Base-by-base conservation (phyloP, 2,888 invertebrate genomes). In the Lottia scabra region DNA sequence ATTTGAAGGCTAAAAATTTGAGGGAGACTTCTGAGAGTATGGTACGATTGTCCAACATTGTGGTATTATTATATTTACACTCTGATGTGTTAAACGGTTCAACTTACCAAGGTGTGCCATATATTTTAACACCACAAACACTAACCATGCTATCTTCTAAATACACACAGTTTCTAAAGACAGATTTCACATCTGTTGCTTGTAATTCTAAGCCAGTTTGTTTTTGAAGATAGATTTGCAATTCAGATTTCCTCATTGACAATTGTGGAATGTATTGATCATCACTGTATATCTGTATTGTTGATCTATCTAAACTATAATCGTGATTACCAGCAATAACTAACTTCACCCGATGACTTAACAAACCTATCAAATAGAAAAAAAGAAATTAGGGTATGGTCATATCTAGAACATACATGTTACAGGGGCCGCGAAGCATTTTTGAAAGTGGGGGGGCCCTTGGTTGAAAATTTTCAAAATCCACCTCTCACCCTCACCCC, bases 261-360 rank as follows among this genome's bases (percentile, higher is more conserved):
- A 38, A 38, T 5, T 38, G 1, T 4, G 38, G 38, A 38, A 38
- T 38, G 10, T 38, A 38, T 1, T 38, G 8, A 5, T 38, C 38
- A 38, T 38, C 38, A 8, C 10, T 38, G 10, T 38, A 38, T 38
- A 6, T 38, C 38, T 38, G 38, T 38, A 38, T 38, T 10, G 10
- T 38, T 5, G 38, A 38, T 38, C 38, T 88, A 89, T 95, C 95
- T 84, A 95, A 95, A 85, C 94, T 94, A 64, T 95, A 90, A 85
- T 95, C 95, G 89, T 95, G 95, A 90, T 95, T 95, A 30, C 95
- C 95, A 68, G 94, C 94, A 81, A 95, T 95, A 0, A 94, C 94
- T 74, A 95, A 91, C 90, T 95, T 95, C 83, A 94, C 91, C 82
- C 92, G 92, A 86, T 95, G 95, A 4, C 95, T 94, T 80, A 95